phyloP scores from a whole-genome alignment of 1,140 invertebrate species.

The Saccostrea glomerata region DNA sequence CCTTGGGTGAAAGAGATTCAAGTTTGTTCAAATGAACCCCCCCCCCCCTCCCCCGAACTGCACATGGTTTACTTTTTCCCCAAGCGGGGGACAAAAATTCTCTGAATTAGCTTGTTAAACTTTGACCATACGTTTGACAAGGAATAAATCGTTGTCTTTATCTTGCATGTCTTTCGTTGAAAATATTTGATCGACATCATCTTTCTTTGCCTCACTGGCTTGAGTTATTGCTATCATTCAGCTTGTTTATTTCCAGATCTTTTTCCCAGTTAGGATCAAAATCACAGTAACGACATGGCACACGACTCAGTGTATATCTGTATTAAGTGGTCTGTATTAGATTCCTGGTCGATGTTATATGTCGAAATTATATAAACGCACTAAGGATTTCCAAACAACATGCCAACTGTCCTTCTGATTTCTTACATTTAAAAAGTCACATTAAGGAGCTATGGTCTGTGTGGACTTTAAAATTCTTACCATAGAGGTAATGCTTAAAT shows the following conservation, averaged over 20 bases:
- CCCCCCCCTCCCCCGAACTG: too few species aligned
- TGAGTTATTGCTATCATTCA: too few species aligned
- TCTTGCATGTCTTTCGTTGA: too few species aligned
- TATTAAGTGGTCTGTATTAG: background rate
- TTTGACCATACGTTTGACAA: too few species aligned
- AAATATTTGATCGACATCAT: too few species aligned
- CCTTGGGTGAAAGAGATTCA: too few species aligned
- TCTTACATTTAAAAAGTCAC: background rate
- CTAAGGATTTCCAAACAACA: background rate
- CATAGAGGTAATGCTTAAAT: background rate
- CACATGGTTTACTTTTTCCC: too few species aligned
- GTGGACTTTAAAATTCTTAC: background rate
- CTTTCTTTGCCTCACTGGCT: too few species aligned
- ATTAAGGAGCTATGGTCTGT: background rate
- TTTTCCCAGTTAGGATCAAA: background rate
- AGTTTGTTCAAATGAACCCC: too few species aligned
- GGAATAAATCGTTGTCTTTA: too few species aligned
- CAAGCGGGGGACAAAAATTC: too few species aligned
- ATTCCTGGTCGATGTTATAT: background rate
- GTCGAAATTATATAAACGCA: background rate
- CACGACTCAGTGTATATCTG: background rate
- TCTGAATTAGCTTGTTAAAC: too few species aligned
- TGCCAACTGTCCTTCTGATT: constrained; percentile 1
- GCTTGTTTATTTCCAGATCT: background rate
- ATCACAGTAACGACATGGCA: background rate